These are phyloP conservation scores for Xenentodon cancila DNA, from an alignment of 2,797 vertebrate species.

Conservation along the genomic window DNA sequence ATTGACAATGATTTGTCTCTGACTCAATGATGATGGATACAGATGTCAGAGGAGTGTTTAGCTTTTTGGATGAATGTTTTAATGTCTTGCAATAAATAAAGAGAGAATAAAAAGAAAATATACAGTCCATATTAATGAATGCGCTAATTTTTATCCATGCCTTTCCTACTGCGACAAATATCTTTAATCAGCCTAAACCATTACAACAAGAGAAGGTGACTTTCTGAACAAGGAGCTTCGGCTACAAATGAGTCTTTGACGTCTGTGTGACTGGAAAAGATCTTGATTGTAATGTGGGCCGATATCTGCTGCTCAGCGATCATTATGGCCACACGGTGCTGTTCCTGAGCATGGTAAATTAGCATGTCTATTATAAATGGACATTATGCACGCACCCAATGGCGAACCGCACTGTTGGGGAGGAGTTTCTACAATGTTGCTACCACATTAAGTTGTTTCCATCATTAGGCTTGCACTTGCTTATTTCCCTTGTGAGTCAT, in stretches of 20 bases:
- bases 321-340: constrained; percentile 63
- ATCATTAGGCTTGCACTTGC: constrained; percentile 77
- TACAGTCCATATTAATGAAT: background rate
- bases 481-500: constrained; percentile 81
- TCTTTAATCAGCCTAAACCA: constrained; percentile 17
- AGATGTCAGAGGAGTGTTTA: background rate
- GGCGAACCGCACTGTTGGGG: constrained; percentile 65
- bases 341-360: constrained; percentile 63
- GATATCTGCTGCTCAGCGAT: constrained; percentile 59
- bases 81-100: background rate
- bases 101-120: too few species aligned
- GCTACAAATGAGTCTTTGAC: constrained; percentile 38
- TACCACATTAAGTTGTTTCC: constrained; percentile 77
- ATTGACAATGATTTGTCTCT: background rate
- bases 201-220: constrained; percentile 41
- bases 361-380: constrained; percentile 73
- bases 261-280: constrained; percentile 44
- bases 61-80: background rate
- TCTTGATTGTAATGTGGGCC: constrained; percentile 52
- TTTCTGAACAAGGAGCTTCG: constrained; percentile 45
- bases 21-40: background rate
- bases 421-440: constrained; percentile 72
- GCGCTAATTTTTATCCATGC: too few species aligned
- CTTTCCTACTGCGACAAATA: too few species aligned
- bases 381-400: constrained; percentile 65